These are phyloP conservation scores for Drosophila acutilabella DNA, from an alignment of 2,888 invertebrate species.

Conservation along the genomic window DNA sequence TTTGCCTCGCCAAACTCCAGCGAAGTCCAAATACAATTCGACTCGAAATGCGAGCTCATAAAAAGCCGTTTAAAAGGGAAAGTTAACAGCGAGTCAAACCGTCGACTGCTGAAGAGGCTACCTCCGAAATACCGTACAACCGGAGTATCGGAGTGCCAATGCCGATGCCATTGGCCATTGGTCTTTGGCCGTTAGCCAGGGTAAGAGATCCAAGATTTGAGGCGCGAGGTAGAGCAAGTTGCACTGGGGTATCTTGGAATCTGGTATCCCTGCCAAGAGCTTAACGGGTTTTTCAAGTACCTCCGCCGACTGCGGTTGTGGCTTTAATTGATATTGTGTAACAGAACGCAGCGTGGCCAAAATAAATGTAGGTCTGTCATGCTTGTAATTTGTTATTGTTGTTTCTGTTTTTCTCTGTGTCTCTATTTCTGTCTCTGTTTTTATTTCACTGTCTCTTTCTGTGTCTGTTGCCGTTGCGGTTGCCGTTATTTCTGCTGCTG, in stretches of 20 bases:
- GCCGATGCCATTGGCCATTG: conserved; percentile 28
- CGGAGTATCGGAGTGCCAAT: not conserved
- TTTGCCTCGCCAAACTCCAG: conserved; percentile 45
- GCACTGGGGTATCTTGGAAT: conserved; percentile 51
- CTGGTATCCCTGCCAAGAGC: conserved; percentile 62
- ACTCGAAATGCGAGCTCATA: conserved; percentile 60
- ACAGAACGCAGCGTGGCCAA: conserved; percentile 76
- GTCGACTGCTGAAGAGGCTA: conserved; percentile 13
- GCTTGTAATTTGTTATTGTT: conserved; percentile 53
- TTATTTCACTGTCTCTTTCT: not conserved
- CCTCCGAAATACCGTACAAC: conserved; percentile 25
- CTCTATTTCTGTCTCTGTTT: not conserved
- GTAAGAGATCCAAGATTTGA: conserved; percentile 49
- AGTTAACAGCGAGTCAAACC: conserved; percentile 61
- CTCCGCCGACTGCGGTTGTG: conserved; percentile 37
- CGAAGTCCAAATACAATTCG: conserved; percentile 45
- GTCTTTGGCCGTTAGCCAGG: conserved; percentile 49
- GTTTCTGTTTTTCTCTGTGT: conserved; percentile 2
- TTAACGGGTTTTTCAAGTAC: conserved; percentile 78
- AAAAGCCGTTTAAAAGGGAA: conserved; percentile 80
- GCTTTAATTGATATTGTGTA: conserved; percentile 76
- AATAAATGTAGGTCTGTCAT: conserved; percentile 67
- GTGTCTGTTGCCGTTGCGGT: conserved; percentile 21
- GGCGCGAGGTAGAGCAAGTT: conserved; percentile 69
- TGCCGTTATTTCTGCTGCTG: conserved; percentile 22